Percentiles rank a stretch among this genome's conserved stretches.
Evolutionary conservation across 1,140 invertebrate genomes (phyloP).

Genomic region (Zaprionus vittiger): DNA sequence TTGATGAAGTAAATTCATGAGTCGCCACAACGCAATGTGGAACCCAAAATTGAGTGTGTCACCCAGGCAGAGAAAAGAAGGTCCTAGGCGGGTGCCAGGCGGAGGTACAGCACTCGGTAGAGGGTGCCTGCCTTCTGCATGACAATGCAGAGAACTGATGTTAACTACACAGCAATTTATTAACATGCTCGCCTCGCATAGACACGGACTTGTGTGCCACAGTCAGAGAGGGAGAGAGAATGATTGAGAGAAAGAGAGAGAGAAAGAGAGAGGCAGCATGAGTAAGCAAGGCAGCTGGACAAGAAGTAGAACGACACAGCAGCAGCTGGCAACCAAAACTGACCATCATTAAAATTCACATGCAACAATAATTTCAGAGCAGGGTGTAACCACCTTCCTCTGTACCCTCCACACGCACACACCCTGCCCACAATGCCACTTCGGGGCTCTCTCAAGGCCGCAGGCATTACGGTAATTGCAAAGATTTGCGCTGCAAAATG

Average conservation of each 20-base stretch:
- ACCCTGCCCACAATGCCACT: neutral
- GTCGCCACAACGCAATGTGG: slow-evolving; percentile 42
- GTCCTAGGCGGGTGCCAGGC: neutral
- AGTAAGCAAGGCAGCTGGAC: slow-evolving; percentile 3
- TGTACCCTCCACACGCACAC: neutral
- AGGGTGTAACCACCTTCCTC: neutral
- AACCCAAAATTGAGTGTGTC: slow-evolving; percentile 52
- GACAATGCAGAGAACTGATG: slow-evolving; percentile 38
- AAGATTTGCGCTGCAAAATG: slow-evolving; percentile 54
- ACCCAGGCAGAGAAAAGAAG: slow-evolving; percentile 12
- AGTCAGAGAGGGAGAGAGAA: neutral
- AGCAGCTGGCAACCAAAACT: slow-evolving; percentile 16
- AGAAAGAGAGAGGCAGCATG: neutral
- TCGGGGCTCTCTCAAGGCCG: slow-evolving; percentile 57
- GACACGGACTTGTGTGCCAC: neutral
- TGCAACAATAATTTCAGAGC: slow-evolving; percentile 34
- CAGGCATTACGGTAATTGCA: slow-evolving; percentile 76
- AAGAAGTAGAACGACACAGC: neutral
- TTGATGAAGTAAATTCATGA: slow-evolving; percentile 57
- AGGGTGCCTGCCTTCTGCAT: neutral
- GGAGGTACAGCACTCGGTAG: neutral
- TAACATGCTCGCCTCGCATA: slow-evolving; percentile 35
- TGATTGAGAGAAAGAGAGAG: neutral
- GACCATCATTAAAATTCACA: slow-evolving; percentile 46
- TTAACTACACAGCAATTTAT: slow-evolving; percentile 56